Conservation (phyloP, 2,113 vertebrate species). For the Nicator chloris region DNA sequence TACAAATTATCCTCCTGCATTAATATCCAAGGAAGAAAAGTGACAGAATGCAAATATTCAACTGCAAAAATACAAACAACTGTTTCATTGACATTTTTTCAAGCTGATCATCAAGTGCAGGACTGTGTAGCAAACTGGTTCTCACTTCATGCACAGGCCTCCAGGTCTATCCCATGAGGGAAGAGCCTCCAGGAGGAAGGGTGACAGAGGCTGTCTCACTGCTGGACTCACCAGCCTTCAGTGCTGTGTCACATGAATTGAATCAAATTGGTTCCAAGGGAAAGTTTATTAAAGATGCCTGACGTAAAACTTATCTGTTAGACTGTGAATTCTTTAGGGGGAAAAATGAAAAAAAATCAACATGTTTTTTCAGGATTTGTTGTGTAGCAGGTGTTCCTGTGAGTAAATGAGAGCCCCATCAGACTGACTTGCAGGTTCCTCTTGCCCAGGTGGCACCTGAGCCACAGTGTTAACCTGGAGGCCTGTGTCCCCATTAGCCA, state of each 20-base stretch:
- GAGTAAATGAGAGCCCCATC: not conserved
- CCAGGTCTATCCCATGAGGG: not conserved
- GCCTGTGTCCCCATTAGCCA: not conserved
- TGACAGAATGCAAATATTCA: not conserved
- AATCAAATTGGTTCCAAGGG: not conserved
- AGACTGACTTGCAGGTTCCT: not conserved
- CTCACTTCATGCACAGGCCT: not conserved
- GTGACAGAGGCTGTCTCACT: not conserved
- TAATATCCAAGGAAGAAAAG: not conserved
- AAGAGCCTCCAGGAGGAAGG: not conserved
- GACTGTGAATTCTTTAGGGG: not conserved
- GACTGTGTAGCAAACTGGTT: not conserved
- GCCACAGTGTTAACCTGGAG: not conserved
- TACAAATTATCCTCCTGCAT: not conserved
- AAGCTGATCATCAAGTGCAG: not conserved
- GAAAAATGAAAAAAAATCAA: not conserved
- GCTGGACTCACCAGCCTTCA: not conserved
- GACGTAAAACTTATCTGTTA: not conserved
- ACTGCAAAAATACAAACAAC: not conserved
- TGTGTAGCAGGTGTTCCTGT: not conserved
- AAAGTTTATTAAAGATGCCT: not conserved
- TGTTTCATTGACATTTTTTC: not conserved
- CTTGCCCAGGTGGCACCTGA: not conserved
- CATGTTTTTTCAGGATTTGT: not conserved
- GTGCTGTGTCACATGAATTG: not conserved